Evolutionary conservation across 1,140 invertebrate species (phyloP).

Genomic region (Ridgeia piscesae): DNA sequence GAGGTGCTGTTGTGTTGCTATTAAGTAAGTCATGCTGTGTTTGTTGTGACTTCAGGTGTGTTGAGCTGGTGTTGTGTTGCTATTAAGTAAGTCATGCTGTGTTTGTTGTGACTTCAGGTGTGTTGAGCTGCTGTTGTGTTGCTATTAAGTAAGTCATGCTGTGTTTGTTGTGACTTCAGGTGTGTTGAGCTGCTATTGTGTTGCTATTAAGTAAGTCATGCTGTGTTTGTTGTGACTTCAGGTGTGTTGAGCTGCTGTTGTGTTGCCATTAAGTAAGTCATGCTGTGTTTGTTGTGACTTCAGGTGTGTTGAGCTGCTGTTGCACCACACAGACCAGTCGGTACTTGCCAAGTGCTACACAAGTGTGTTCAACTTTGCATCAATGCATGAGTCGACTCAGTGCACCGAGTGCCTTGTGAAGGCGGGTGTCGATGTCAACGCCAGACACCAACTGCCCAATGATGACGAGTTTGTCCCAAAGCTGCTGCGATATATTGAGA

Average conservation of each 20-base stretch:
- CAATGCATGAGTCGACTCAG: neutral
- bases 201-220: too few relatives aligned
- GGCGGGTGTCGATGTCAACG: neutral
- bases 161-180: constrained; percentile 16
- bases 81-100: too few relatives aligned
- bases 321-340: constrained; percentile 39
- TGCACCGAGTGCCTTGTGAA: constrained; percentile 14
- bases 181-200: constrained; percentile 42
- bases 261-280: neutral
- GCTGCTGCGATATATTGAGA: constrained; percentile 19
- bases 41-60: too few relatives aligned
- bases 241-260: too few relatives aligned
- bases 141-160: too few relatives aligned
- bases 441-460: constrained; percentile 1
- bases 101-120: too few relatives aligned
- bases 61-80: constrained; percentile 26
- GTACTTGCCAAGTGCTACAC: constrained; percentile 16
- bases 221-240: too few relatives aligned
- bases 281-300: constrained; percentile 16
- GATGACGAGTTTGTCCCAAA: constrained; percentile 14
- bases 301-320: constrained; percentile 37
- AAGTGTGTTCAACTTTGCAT: constrained; percentile 21
- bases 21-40: neutral
- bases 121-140: too few relatives aligned
- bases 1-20: constrained; percentile 28